Evolutionary conservation across 2,797 vertebrate species (phyloP).

Genomic region (Sebastes oblongus): DNA sequence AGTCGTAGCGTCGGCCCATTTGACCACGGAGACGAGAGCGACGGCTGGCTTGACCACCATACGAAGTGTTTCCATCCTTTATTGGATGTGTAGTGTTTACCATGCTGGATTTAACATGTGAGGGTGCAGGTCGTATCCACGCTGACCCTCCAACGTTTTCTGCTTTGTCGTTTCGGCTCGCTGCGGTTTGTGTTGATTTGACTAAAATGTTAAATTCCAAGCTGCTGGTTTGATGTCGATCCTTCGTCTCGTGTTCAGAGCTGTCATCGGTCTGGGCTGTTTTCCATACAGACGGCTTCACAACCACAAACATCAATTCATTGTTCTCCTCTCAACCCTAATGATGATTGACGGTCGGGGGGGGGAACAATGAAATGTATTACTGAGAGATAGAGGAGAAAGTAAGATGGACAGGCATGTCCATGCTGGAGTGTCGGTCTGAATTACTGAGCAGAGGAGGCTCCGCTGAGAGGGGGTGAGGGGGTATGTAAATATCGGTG

Average conservation of each 20-base stretch:
- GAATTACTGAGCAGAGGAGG: slow-evolving; percentile 72
- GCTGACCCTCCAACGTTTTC: no score
- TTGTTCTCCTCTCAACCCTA: slow-evolving; percentile 37
- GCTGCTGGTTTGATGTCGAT: slow-evolving; percentile 1
- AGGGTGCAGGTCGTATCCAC: no score
- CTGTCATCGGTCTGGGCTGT: slow-evolving; percentile 6
- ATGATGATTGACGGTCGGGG: slow-evolving; percentile 65
- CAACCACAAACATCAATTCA: slow-evolving; percentile 45
- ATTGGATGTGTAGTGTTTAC: no score
- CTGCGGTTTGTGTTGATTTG: no score
- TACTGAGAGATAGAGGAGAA: not conserved
- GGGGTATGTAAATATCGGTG: slow-evolving; percentile 47
- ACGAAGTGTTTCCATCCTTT: no score
- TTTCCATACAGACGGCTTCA: slow-evolving; percentile 47
- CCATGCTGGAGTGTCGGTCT: slow-evolving; percentile 31
- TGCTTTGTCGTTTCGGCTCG: no score
- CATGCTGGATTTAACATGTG: no score
- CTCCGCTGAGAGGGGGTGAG: not conserved
- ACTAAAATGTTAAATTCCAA: no score
- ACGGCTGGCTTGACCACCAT: no score
- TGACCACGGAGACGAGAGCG: no score
- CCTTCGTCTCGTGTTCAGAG: not conserved
- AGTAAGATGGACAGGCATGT: slow-evolving; percentile 56
- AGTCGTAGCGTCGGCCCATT: no score
- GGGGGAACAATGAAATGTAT: not conserved